Conservation (phyloP, 2,113 vertebrate species). For the Halichoerus grypus region DNA sequence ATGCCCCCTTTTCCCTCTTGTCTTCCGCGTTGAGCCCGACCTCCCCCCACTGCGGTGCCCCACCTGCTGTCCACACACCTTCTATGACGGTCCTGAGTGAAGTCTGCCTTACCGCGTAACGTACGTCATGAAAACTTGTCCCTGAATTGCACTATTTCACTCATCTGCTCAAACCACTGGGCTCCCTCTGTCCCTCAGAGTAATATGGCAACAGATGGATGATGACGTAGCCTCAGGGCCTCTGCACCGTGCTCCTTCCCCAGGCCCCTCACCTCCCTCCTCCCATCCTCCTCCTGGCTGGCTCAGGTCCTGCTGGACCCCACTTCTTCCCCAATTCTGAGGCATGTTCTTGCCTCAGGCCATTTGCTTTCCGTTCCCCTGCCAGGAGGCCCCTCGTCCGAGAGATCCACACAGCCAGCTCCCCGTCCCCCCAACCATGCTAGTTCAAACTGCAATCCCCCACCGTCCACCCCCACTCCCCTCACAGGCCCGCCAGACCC, state of each 20-base stretch:
- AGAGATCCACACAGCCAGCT: background rate
- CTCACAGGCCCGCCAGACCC: background rate
- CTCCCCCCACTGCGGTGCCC: fast-evolving
- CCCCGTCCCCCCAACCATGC: background rate
- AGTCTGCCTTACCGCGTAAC: background rate
- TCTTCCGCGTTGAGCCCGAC: background rate
- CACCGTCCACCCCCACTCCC: background rate
- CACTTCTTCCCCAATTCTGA: background rate
- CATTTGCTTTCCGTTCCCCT: background rate
- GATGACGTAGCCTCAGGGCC: background rate
- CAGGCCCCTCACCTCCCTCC: background rate
- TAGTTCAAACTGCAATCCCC: fast-evolving
- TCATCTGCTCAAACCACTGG: background rate
- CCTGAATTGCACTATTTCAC: fast-evolving
- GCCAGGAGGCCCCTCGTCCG: background rate
- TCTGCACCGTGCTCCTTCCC: background rate
- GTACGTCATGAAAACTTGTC: fast-evolving
- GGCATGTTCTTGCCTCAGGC: background rate
- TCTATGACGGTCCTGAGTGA: background rate
- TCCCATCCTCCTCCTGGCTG: background rate
- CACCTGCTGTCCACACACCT: background rate
- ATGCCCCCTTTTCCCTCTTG: background rate
- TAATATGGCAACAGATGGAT: fast-evolving
- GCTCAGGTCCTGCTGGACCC: background rate
- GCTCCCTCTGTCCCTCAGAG: background rate